These are phyloP conservation scores for Phalacrocorax aristotelis DNA, from an alignment of 2,113 vertebrate species.

Conservation along the genomic window DNA sequence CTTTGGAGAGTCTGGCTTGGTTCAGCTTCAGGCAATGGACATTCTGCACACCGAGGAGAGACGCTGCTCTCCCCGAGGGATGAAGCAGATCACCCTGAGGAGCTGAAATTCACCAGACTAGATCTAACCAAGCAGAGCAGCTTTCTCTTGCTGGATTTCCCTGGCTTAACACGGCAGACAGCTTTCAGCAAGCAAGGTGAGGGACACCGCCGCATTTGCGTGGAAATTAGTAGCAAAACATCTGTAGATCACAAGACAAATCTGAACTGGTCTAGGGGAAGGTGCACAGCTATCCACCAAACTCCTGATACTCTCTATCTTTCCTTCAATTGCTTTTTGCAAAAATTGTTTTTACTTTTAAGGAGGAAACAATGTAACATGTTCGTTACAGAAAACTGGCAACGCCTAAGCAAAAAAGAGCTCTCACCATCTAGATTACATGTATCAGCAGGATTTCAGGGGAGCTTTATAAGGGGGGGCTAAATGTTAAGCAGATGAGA, in stretches of 20 bases:
- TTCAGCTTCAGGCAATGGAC: not conserved
- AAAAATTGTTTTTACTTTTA: not conserved
- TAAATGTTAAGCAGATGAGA: slow-evolving; percentile 21
- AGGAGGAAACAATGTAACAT: not conserved
- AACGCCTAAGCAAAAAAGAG: not conserved
- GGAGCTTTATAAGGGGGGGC: not conserved
- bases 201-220: not conserved
- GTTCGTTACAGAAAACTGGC: not conserved
- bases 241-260: not conserved
- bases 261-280: not conserved
- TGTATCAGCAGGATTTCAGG: not conserved
- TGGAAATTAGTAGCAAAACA: not conserved
- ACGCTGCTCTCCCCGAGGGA: not conserved
- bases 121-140: not conserved
- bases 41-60: not conserved
- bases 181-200: not conserved
- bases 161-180: not conserved
- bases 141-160: not conserved
- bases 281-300: not conserved
- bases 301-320: not conserved
- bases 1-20: not conserved
- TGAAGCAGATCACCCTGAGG: not conserved
- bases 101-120: not conserved
- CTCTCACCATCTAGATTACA: not conserved
- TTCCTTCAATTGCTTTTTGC: not conserved